phyloP scores from a whole-genome alignment of 1,140 invertebrate genomes.

The Samia ricini region DNA sequence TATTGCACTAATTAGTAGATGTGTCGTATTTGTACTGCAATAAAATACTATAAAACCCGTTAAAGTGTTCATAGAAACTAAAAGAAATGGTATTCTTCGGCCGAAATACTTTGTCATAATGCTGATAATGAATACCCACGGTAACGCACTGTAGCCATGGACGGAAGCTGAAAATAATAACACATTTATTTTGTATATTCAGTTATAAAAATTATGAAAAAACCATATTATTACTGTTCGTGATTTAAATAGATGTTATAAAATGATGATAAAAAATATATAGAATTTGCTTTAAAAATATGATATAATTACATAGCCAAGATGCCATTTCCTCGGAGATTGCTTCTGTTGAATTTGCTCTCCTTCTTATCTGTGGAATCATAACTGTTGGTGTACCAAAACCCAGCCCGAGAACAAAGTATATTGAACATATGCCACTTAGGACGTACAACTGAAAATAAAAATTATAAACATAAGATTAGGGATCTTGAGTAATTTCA shows the following conservation, averaged over 20 bases:
- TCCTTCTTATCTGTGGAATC: constrained; percentile 22
- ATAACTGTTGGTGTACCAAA: constrained; percentile 25
- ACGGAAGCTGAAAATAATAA: constrained; percentile 35
- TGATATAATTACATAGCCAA: constrained; percentile 12
- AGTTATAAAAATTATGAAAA: too few species aligned
- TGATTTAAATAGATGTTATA: not conserved
- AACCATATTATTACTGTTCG: constrained; percentile 6
- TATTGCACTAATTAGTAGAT: constrained; percentile 33
- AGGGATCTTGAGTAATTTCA: too few species aligned
- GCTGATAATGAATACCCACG: constrained; percentile 27
- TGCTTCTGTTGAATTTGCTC: constrained; percentile 16
- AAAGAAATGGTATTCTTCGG: constrained; percentile 26
- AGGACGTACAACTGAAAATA: constrained; percentile 25
- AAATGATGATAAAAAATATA: too few species aligned
- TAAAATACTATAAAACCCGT: constrained; percentile 22
- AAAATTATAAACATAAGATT: too few species aligned
- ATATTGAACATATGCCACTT: constrained; percentile 15
- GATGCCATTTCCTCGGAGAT: constrained; percentile 21
- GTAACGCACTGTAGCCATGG: constrained; percentile 25
- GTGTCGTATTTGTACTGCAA: constrained; percentile 24
- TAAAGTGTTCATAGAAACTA: constrained; percentile 17
- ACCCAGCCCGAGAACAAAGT: constrained; percentile 23
- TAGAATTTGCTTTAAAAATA: too few species aligned
- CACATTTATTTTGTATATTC: too few species aligned
- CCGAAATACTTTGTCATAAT: constrained; percentile 27